Conservation (phyloP, 2,888 invertebrate species). For the Pristionchus japonicus region DNA sequence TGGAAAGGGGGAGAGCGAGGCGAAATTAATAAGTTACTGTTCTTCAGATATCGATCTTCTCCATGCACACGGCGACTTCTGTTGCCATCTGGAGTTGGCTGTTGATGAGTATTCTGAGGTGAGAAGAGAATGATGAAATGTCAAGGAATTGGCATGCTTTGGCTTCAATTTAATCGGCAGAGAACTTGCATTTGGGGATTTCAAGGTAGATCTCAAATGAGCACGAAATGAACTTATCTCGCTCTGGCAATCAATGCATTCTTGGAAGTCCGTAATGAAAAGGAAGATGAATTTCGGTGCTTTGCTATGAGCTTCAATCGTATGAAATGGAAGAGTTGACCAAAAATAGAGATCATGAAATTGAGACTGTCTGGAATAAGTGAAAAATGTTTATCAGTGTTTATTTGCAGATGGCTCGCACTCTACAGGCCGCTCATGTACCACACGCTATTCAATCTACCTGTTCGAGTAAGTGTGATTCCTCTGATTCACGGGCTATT, state of each 20-base stretch:
- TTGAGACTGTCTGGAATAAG: background rate
- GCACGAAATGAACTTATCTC: background rate
- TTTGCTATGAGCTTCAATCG: background rate
- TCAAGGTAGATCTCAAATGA: too few species aligned
- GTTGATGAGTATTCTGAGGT: constrained; percentile 44
- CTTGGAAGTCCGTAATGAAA: background rate
- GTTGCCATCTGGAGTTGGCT: constrained; percentile 48
- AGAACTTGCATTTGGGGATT: background rate
- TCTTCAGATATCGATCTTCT: constrained; percentile 45
- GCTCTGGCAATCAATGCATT: background rate
- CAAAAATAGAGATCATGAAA: background rate
- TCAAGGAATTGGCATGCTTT: too few species aligned
- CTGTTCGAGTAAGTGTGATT: background rate
- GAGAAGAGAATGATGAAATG: background rate
- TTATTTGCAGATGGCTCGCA: constrained; percentile 40
- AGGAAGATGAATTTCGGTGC: background rate
- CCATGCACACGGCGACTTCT: constrained; percentile 44
- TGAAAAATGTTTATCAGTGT: background rate
- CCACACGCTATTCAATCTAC: constrained; percentile 45
- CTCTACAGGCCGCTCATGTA: constrained; percentile 46
- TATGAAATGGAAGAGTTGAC: background rate
- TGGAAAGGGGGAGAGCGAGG: background rate
- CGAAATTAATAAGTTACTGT: background rate
- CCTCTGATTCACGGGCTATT: background rate
- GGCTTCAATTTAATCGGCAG: too few species aligned